Conservation (phyloP, 2,888 invertebrate species). For the Brachypalpus laphriformis region DNA sequence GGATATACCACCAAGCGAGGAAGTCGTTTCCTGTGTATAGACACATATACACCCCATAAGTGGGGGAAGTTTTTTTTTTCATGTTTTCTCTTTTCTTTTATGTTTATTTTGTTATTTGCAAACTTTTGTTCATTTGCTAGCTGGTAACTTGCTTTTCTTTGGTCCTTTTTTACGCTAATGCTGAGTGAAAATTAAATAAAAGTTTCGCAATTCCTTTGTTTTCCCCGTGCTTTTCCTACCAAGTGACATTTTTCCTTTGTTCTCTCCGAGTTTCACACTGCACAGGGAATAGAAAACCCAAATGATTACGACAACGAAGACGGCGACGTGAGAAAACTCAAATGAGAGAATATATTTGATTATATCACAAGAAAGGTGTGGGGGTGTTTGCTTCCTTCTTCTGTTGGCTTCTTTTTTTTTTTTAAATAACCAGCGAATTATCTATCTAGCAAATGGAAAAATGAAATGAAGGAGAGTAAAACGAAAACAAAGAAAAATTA, state of each 20-base stretch:
- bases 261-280: constrained; percentile 2
- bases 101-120: constrained; percentile 70
- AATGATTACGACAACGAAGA: constrained; percentile 47
- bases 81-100: constrained; percentile 40
- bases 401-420: constrained; percentile 4
- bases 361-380: constrained; percentile 40
- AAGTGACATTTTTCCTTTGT: constrained; percentile 64
- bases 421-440: constrained; percentile 46
- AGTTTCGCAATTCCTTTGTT: constrained; percentile 71
- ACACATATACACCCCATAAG: background rate
- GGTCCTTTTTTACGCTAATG: constrained; percentile 69
- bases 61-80: background rate
- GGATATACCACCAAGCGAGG: constrained; percentile 46
- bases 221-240: constrained; percentile 34
- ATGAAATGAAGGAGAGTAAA: constrained; percentile 57
- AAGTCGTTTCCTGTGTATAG: constrained; percentile 41
- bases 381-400: constrained; percentile 10
- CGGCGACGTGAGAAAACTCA: constrained; percentile 68
- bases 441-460: constrained; percentile 65
- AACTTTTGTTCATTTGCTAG: constrained; percentile 72
- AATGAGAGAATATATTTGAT: constrained; percentile 67
- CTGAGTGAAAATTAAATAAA: constrained; percentile 74
- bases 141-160: constrained; percentile 45
- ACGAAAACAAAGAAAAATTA: constrained; percentile 31
- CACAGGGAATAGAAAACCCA: constrained; percentile 36